phyloP scores from a whole-genome alignment of 2,888 invertebrate species.

The Chesias legatella region DNA sequence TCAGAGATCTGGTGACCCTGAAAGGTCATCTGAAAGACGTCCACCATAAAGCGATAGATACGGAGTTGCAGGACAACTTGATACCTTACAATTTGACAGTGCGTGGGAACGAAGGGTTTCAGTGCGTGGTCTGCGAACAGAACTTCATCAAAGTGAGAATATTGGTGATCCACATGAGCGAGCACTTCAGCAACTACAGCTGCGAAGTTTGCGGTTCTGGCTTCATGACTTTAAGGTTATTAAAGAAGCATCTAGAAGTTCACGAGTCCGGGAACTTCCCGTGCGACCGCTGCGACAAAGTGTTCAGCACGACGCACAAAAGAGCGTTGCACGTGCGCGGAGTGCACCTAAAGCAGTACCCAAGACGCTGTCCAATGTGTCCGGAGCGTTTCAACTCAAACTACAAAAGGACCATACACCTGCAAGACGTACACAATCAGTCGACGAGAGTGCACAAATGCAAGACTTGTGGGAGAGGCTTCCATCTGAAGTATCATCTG shows the following conservation, averaged over 20 bases:
- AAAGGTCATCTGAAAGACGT: conserved; percentile 59
- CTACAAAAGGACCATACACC: conserved; percentile 67
- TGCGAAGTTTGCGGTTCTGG: conserved; percentile 72
- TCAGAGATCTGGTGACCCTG: conserved; percentile 44
- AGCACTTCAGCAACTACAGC: conserved; percentile 71
- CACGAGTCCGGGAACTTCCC: conserved; percentile 69
- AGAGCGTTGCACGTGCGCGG: conserved; percentile 62
- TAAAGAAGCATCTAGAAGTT: conserved; percentile 70
- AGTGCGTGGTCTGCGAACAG: conserved; percentile 63
- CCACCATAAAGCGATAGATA: conserved; percentile 59
- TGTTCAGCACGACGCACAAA: conserved; percentile 66
- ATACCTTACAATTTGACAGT: conserved; percentile 65
- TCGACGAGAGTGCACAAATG: conserved; percentile 70
- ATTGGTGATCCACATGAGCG: conserved; percentile 72
- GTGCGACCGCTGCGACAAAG: conserved; percentile 65
- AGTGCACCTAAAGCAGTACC: conserved; percentile 66
- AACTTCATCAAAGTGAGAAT: conserved; percentile 65
- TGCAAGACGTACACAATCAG: conserved; percentile 71
- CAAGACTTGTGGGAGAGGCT: conserved; percentile 65
- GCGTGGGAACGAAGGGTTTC: conserved; percentile 45
- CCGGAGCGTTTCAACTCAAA: conserved; percentile 72
- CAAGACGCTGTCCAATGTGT: conserved; percentile 66
- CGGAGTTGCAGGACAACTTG: conserved; percentile 64
- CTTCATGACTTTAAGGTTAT: conserved; percentile 65
- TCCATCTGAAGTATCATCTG: conserved; percentile 67